Percentiles rank a stretch among this genome's conserved stretches.
Conservation (phyloP, 1,140 invertebrate genomes). For the Drosophila murphyi region DNA sequence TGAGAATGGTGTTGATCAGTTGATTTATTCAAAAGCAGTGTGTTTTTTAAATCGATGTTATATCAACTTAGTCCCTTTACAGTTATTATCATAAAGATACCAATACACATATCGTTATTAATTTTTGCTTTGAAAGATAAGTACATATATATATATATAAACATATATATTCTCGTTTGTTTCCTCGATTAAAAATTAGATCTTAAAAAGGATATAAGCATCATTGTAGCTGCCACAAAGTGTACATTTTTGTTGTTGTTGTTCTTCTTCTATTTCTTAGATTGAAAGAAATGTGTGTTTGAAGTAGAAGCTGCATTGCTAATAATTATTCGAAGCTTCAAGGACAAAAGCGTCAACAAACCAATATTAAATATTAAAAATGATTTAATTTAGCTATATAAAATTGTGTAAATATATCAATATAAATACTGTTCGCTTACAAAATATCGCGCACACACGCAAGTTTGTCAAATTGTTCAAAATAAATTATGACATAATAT, state of each 20-base stretch:
- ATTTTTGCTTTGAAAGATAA: slow-evolving; percentile 26
- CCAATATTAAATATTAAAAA: slow-evolving; percentile 43
- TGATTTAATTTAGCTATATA: slow-evolving; percentile 80
- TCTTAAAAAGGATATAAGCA: slow-evolving; percentile 70
- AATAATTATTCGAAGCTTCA: slow-evolving; percentile 57
- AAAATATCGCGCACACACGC: slow-evolving; percentile 50
- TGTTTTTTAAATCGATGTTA: slow-evolving; percentile 52
- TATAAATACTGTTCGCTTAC: slow-evolving; percentile 83
- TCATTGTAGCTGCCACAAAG: slow-evolving; percentile 64
- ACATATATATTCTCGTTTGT: slow-evolving; percentile 22
- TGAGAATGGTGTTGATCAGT: slow-evolving; percentile 47
- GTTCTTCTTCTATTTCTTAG: slow-evolving; percentile 19
- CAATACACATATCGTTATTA: slow-evolving; percentile 36
- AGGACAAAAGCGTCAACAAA: slow-evolving; percentile 47
- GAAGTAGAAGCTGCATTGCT: slow-evolving; percentile 30
- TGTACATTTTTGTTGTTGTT: slow-evolving; percentile 42
- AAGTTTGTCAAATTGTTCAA: slow-evolving; percentile 66
- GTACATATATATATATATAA: slow-evolving; percentile 24
- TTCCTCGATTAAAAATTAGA: slow-evolving; percentile 53
- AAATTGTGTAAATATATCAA: slow-evolving; percentile 78
- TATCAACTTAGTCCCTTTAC: slow-evolving; percentile 62
- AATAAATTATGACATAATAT: slow-evolving; percentile 64
- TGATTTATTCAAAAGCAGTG: slow-evolving; percentile 74
- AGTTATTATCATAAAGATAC: slow-evolving; percentile 66
- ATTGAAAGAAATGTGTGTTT: slow-evolving; percentile 23